A percentile compares a stretch with the other conserved stretches of the same genome.
Evolutionary conservation across 1,140 invertebrate genomes (phyloP).

Genomic region (Aphaenogaster rudis): DNA sequence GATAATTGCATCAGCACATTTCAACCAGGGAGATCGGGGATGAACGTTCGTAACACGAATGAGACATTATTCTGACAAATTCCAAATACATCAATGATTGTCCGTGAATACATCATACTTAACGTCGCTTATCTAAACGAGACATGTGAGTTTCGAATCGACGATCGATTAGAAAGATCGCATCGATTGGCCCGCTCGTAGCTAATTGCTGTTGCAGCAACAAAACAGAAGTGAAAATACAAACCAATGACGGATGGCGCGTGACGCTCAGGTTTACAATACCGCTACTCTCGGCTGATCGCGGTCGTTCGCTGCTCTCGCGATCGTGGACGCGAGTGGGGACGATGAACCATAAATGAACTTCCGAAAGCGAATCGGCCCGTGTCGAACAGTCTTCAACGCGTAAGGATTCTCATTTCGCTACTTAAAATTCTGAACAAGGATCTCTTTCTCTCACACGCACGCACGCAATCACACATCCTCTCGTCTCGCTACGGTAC

Average conservation of each 20-base stretch:
- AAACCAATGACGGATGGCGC: slow-evolving; percentile 69
- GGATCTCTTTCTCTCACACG: slow-evolving; percentile 37
- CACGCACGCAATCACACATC: slow-evolving; percentile 17
- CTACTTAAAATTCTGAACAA: slow-evolving; percentile 69
- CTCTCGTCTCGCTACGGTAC: slow-evolving; percentile 54
- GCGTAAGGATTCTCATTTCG: slow-evolving; percentile 48
- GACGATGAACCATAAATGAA: slow-evolving; percentile 67
- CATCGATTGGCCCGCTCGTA: neutral
- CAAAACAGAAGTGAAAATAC: slow-evolving; percentile 65
- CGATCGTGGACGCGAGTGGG: slow-evolving; percentile 50
- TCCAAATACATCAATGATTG: slow-evolving; percentile 19
- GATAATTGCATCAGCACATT: neutral
- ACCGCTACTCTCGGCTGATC: slow-evolving; percentile 73
- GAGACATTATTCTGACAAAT: neutral
- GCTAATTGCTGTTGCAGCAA: slow-evolving; percentile 51
- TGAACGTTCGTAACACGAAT: neutral
- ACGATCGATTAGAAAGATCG: neutral
- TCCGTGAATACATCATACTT: neutral
- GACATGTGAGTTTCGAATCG: neutral
- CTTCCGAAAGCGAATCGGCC: slow-evolving; percentile 66
- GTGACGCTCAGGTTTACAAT: slow-evolving; percentile 83
- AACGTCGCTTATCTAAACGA: slow-evolving; percentile 1
- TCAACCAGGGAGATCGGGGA: slow-evolving; percentile 2
- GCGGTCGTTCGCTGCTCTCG: slow-evolving; percentile 51
- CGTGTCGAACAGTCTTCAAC: slow-evolving; percentile 55